Evolutionary conservation across 2,888 invertebrate genomes (phyloP), one percentile per base, ranked within the genome.

Genomic region (Ceramica pisi): DNA sequence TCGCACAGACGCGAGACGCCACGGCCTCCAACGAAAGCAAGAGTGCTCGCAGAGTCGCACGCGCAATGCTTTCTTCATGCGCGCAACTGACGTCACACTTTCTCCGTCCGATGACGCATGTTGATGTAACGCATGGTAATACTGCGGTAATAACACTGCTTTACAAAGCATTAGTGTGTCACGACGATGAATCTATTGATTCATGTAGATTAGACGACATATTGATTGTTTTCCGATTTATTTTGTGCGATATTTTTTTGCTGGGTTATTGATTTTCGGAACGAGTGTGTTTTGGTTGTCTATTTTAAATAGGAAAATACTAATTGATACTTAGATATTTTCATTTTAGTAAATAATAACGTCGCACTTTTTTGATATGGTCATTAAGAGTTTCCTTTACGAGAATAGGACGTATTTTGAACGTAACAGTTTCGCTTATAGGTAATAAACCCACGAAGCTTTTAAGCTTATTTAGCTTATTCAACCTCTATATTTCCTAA

Each of bases 11-110:
- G 90, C 83, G 93, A 95, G 94, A 95, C 93, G 90, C 83, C 80
- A 86, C 91, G 95, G 89, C 95, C 95, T 92, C 94, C 86, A 86
- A 89, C 91, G 94, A 95, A 95, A 95, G 92, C 92, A 95, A 95
- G 89, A 95, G 94, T 93, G 88, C 80, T 87, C 82, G 87, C 88
- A 74, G 87, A 90, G 91, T 88, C 94, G 94, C 94, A 91, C 90
- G 94, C 94, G 94, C 95, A 94, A 87, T 94, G 92, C 95, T 95
- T 95, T 95, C 95, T 95, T 95, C 91, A 91, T 92, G 93, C 92
- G 92, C 92, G 86, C 88, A 86, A 81, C 75, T 91, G 93, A 94
- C 95, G 94, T 95, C 94, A 95, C 86, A 93, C 95, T 95, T 95
- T 95, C 95, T 91, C 94, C 87, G 87, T 84, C 81, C 91, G 90